Evolutionary conservation across 2,113 vertebrate species (phyloP), one percentile per base, ranked within the genome.

Genomic region (Ochotona princeps): DNA sequence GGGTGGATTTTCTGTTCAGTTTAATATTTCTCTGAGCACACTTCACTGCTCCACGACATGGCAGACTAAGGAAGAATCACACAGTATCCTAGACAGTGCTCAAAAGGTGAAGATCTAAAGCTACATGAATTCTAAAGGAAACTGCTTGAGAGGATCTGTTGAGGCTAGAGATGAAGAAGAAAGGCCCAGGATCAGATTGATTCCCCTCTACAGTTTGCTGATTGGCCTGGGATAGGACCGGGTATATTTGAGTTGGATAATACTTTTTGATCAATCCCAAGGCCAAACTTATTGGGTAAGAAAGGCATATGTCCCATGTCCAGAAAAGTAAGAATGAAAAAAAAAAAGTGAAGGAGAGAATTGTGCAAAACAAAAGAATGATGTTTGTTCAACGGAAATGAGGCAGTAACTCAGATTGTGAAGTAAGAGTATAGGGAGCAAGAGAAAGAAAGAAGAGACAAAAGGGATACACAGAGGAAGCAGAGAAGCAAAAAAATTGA

Each of bases 21-120:
- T 96, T 91, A 90, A 1, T 61, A 49, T 66, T 95, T 97, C 90
- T 97, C 92, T 89, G 85, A 93, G 70, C 95, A 95, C 84, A 38
- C 2, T 83, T 95, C 87, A 93, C 80, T 20, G 66, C 15, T 65
- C 1, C 44, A 91, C 89, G 88, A 89, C 93, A 92, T 49, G 1
- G 78, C 79, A 93, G 95, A 94, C 70, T 65, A 0, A 86, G 75
- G 87, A 4, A 60, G 69, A 93, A 96, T 75, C 0, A 5, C 82
- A 44, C 92, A 90, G 69, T 92, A 73, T 28, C 93, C 80, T 94
- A 57, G 92, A 95, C 94, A 95, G 28, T 66, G 61, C 88, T 92
- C 83, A 87, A 89, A 96, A 94, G 91, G 89, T 30, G 86, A 96
- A 90, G 70, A 69, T 66, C 67, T 73, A 95, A 88, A 85, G 83